Conservation (phyloP, 2,113 vertebrate genomes). For the Tinamus guttatus region DNA sequence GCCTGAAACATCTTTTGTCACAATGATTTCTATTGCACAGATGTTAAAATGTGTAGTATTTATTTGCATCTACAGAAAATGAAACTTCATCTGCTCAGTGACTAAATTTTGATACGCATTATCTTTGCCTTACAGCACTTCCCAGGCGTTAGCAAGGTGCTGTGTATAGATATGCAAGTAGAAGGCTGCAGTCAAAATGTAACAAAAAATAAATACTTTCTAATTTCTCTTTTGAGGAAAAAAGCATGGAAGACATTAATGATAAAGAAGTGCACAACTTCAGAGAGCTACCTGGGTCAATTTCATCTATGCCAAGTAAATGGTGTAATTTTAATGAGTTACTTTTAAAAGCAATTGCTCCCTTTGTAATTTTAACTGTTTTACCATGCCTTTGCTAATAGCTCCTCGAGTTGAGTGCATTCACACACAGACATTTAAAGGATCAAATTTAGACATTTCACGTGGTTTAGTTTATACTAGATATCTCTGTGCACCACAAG, state of each 20-base stretch:
- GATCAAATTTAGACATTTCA: neutral
- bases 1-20: neutral
- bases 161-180: neutral
- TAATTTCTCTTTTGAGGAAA: neutral
- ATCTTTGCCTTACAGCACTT: conserved; percentile 32
- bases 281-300: neutral
- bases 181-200: neutral
- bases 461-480: neutral
- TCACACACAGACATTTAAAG: neutral
- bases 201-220: neutral
- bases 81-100: neutral
- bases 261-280: neutral
- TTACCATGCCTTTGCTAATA: neutral
- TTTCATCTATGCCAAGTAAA: neutral
- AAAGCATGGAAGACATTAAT: neutral
- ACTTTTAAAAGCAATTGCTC: neutral
- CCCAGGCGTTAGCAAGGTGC: conserved; percentile 24
- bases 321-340: conserved; percentile 10
- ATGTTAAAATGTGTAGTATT: neutral
- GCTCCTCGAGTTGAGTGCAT: neutral
- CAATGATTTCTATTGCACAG: neutral
- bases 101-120: neutral
- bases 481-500: neutral
- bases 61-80: neutral
- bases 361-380: conserved; percentile 4